A percentile compares a stretch with the other conserved stretches of the same genome.
Conservation (phyloP, 2,113 vertebrate genomes). For the Lucifuga dentata region DNA sequence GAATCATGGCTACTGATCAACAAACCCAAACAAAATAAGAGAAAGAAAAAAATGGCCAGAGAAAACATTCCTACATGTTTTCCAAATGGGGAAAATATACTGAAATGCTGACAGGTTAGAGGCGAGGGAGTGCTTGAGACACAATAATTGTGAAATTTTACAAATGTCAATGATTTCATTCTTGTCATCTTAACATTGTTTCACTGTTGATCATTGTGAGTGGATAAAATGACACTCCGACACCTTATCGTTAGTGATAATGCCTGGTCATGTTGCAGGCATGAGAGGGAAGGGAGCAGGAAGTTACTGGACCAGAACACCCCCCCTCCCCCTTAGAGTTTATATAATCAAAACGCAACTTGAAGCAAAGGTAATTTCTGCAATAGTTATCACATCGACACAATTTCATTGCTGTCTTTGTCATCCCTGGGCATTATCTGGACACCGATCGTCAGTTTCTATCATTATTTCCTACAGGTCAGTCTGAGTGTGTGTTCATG, state of each 20-base stretch:
- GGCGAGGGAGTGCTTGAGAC: constrained; percentile 62
- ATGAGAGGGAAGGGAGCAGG: constrained; percentile 56
- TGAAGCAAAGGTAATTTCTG: background rate
- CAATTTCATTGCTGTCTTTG: constrained; percentile 4
- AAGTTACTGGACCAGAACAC: constrained; percentile 58
- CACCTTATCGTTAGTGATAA: constrained; percentile 57
- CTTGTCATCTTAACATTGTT: constrained; percentile 4
- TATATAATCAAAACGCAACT: constrained; percentile 16
- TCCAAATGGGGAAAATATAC: constrained; percentile 63
- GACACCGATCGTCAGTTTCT: constrained; percentile 27
- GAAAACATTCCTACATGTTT: constrained; percentile 76
- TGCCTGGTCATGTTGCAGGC: constrained; percentile 59
- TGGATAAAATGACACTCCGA: constrained; percentile 60
- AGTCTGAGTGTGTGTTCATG: constrained; percentile 61
- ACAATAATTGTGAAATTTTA: constrained; percentile 55
- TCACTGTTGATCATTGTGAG: constrained; percentile 65
- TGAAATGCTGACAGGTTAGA: constrained; percentile 47
- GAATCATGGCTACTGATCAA: constrained; percentile 64
- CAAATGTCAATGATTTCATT: constrained; percentile 22
- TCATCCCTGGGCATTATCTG: constrained; percentile 71
- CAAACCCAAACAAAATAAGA: constrained; percentile 73
- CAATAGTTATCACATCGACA: no score
- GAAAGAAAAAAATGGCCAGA: constrained; percentile 43
- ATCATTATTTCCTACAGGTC: constrained; percentile 23
- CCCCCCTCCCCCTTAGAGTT: constrained; percentile 25